phyloP scores from a whole-genome alignment of 2,888 invertebrate species.

The Oxystoma pomonae region DNA sequence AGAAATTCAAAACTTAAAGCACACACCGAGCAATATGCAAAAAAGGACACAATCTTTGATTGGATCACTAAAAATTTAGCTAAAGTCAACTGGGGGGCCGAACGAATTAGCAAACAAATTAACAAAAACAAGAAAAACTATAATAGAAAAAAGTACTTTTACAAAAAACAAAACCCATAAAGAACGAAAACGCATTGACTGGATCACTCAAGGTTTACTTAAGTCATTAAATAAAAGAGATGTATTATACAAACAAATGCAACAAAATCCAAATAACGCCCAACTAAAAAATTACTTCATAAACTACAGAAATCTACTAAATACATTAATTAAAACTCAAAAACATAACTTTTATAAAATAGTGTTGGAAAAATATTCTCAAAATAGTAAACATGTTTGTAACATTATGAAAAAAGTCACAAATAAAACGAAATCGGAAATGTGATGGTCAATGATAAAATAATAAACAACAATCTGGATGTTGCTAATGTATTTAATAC shows the following conservation, averaged over 20 bases:
- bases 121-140: neutral
- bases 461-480: too few relatives aligned
- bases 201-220: neutral
- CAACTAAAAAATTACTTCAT: neutral
- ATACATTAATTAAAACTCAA: neutral
- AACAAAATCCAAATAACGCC: neutral
- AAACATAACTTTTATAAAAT: neutral
- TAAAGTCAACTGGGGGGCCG: neutral
- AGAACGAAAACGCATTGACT: neutral
- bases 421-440: too few relatives aligned
- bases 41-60: too few relatives aligned
- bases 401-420: neutral
- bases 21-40: too few relatives aligned
- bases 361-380: neutral
- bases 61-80: too few relatives aligned
- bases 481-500: too few relatives aligned
- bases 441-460: too few relatives aligned
- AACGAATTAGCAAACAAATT: neutral
- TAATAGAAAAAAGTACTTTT: too few relatives aligned
- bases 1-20: too few relatives aligned
- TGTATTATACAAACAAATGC: neutral
- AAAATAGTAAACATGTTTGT: neutral
- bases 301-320: neutral
- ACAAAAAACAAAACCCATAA: too few relatives aligned
- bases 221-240: neutral